Conservation (phyloP, 2,113 vertebrate species). For the Hiodon alosoides region DNA sequence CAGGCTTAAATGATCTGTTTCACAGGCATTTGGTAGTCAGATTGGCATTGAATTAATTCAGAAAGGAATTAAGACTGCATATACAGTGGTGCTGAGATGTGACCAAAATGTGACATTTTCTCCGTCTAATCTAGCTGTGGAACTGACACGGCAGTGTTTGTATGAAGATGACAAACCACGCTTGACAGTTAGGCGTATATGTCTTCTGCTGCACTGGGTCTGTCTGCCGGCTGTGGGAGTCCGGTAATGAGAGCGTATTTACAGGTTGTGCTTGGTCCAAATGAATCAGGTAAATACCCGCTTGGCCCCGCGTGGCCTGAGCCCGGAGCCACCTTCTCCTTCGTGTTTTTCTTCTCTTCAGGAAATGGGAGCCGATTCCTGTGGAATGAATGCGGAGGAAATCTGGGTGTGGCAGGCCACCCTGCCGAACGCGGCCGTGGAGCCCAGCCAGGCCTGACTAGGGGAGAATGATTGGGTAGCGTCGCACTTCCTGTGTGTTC, state of each 20-base stretch:
- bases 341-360: constrained; percentile 54
- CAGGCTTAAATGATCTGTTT: neutral
- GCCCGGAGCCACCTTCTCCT: constrained; percentile 39
- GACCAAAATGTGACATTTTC: too few species aligned
- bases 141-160: constrained; percentile 26
- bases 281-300: constrained; percentile 72
- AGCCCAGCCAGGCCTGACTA: constrained; percentile 84
- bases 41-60: neutral
- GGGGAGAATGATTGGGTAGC: constrained; percentile 99
- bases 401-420: constrained; percentile 70
- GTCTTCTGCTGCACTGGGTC: constrained; percentile 40
- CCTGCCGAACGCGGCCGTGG: constrained; percentile 31
- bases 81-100: neutral
- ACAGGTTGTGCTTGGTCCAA: constrained; percentile 68
- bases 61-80: neutral
- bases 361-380: constrained; percentile 93
- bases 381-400: constrained; percentile 87
- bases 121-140: constrained; percentile 24
- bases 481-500: constrained; percentile 98
- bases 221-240: constrained; percentile 54
- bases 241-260: constrained; percentile 65
- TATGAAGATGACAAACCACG: constrained; percentile 41
- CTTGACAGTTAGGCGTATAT: constrained; percentile 40
- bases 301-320: constrained; percentile 56
- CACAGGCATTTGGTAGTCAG: too few species aligned